Conservation (phyloP, 2,797 vertebrate species). For the Orestias chungarensis region DNA sequence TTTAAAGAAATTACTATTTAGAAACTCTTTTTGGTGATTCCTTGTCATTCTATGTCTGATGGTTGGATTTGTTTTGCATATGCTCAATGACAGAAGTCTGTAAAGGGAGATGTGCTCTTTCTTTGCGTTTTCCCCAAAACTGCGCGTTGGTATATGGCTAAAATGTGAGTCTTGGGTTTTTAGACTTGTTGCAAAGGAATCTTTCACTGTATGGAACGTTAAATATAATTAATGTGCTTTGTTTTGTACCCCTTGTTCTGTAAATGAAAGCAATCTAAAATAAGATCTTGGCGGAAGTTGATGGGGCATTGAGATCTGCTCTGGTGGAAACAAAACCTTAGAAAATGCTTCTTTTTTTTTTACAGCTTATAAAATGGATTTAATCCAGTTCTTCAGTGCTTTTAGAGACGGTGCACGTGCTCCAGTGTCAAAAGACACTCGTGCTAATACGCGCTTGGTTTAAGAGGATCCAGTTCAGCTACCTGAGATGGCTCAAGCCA, state of each 20-base stretch:
- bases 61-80: not conserved
- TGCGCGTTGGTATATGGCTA: too few species aligned
- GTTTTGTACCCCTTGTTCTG: not conserved
- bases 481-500: conserved; percentile 36
- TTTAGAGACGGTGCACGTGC: conserved; percentile 1
- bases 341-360: too few species aligned
- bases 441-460: conserved; percentile 20
- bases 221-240: not conserved
- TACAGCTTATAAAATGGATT: not conserved
- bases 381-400: not conserved
- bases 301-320: not conserved
- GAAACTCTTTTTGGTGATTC: not conserved
- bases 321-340: not conserved
- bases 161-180: not conserved
- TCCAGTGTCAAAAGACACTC: conserved; percentile 21
- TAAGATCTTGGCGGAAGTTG: not conserved
- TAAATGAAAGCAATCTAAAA: not conserved
- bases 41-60: not conserved
- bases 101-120: too few species aligned
- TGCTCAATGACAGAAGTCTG: too few species aligned
- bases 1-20: not conserved
- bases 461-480: conserved; percentile 30
- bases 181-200: not conserved
- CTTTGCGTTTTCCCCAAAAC: too few species aligned
- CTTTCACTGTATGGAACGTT: not conserved